Conservation (phyloP, 2,797 vertebrate species). For the Pseudochirops cupreus region DNA sequence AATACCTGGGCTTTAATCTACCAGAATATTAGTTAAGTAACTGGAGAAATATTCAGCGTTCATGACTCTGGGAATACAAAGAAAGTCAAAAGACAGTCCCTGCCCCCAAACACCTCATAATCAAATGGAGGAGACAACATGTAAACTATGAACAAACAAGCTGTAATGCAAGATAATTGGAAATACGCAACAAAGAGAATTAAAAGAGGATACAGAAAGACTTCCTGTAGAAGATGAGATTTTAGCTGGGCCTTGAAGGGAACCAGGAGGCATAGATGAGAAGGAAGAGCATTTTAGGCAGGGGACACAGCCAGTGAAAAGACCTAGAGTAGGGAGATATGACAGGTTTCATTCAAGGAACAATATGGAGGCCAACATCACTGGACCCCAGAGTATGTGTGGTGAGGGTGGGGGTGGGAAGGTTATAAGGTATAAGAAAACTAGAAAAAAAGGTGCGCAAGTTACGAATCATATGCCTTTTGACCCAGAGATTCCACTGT, state of each 20-base stretch:
- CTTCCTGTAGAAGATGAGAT: not conserved
- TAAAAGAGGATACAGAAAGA: not conserved
- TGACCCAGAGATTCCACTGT: not conserved
- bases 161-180: not conserved
- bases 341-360: not conserved
- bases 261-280: not conserved
- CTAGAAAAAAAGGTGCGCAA: not conserved
- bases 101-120: not conserved
- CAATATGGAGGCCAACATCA: not conserved
- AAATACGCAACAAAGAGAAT: not conserved
- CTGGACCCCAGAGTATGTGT: not conserved
- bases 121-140: not conserved
- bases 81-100: not conserved
- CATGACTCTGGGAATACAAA: not conserved
- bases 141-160: not conserved
- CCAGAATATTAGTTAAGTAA: not conserved
- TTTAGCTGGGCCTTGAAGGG: not conserved
- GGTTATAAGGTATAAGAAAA: not conserved
- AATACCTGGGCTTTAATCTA: not conserved
- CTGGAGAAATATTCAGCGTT: not conserved
- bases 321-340: not conserved
- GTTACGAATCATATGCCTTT: not conserved
- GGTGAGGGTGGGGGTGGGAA: not conserved
- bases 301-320: not conserved
- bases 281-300: not conserved